Evolutionary conservation across 2,888 invertebrate species (phyloP), one percentile per base, ranked within the genome.

Genomic region (Erebia palarica): DNA sequence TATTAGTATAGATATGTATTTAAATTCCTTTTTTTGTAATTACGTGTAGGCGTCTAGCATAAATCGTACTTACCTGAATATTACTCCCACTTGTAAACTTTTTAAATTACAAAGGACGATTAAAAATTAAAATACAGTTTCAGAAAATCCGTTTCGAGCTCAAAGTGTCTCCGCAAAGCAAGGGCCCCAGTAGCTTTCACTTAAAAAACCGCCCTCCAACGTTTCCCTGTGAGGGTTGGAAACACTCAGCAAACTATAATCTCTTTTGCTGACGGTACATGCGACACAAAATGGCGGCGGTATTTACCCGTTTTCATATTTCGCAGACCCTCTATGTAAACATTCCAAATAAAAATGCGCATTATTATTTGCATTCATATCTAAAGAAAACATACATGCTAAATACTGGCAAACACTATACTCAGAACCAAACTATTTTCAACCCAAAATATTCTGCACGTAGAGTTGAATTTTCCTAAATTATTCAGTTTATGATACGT

Each of bases 301-400:
- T 83, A 85, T 86, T 87, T 88, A 84, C 86, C 78, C 78, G 81
- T 78, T 78, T 77, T 78, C 80, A 76, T 78, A 78, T 76, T 73
- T 75, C 76, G 75, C 78, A 70, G 79, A 83, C 91, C 92, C 91
- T 92, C 90, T 92, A 93, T 91, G 86, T 93, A 92, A 92, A 92
- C 91, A 92, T 90, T 88, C 80, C 79, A 82, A 89, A 91, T 92
- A 93, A 92, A 93, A 92, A 92, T 90, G 86, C 91, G 91, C 93
- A 92, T 92, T 88, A 91, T 91, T 92, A 92, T 92, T 93, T 92
- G 91, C 92, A 93, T 93, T 93, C 91, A 92, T 92, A 93, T 92
- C 91, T 88, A 92, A 91, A 91, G 92, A 90, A 92, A 92, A 92
- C 93, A 92, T 93, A 93, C 92, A 90, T 88, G 91, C 87, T 89